Conservation (phyloP, 1,140 invertebrate species). For the Andrena cerasifolii region DNA sequence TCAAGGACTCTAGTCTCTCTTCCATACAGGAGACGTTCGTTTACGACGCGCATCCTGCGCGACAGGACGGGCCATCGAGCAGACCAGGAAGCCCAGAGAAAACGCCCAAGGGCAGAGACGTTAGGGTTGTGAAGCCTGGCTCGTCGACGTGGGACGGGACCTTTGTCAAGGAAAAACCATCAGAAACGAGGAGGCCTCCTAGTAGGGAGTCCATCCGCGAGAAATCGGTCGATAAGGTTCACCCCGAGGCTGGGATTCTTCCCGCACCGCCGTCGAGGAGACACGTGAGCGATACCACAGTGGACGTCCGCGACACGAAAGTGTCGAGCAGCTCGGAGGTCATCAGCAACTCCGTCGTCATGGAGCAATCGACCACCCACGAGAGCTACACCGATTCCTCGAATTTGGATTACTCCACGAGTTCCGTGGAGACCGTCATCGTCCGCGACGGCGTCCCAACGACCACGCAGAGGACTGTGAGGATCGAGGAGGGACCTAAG, state of each 20-base stretch:
- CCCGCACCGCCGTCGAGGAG: slow-evolving; percentile 23
- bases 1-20: slow-evolving; percentile 45
- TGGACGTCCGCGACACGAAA: slow-evolving; percentile 54
- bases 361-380: slow-evolving; percentile 62
- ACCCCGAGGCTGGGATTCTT: slow-evolving; percentile 11
- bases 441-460: slow-evolving; percentile 71
- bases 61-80: slow-evolving; percentile 2
- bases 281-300: slow-evolving; percentile 56
- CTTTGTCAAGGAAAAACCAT: slow-evolving; percentile 79
- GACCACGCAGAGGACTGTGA: slow-evolving; percentile 44
- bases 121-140: slow-evolving; percentile 69
- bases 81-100: slow-evolving; percentile 56
- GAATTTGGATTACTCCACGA: slow-evolving; percentile 65
- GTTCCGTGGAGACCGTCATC: slow-evolving; percentile 72
- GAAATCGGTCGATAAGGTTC: background rate
- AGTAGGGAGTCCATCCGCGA: slow-evolving; percentile 60
- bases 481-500: slow-evolving; percentile 42
- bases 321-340: slow-evolving; percentile 60
- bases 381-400: slow-evolving; percentile 68
- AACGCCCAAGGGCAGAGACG: slow-evolving; percentile 24
- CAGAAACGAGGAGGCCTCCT: slow-evolving; percentile 38
- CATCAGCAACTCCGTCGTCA: slow-evolving; percentile 53
- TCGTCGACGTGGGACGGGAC: slow-evolving; percentile 83
- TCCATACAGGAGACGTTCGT: slow-evolving; percentile 55
- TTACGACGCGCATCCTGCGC: slow-evolving; percentile 27